Conservation (phyloP, 2,113 vertebrate genomes). For the Piprites chloris region DNA sequence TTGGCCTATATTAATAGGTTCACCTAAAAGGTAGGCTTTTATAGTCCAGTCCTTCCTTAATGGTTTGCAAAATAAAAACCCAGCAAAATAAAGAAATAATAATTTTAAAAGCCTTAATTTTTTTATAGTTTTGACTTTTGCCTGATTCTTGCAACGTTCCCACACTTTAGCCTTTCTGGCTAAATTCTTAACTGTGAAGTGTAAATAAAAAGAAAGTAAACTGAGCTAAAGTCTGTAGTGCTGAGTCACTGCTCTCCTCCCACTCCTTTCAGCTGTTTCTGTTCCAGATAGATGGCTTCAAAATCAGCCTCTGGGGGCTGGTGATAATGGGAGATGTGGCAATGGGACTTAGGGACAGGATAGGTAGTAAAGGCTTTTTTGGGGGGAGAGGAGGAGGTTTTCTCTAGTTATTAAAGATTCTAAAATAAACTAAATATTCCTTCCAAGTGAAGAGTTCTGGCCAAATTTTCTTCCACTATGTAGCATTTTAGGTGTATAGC, state of each 20-base stretch:
- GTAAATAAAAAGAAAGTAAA: slow-evolving; percentile 16
- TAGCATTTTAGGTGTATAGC: background rate
- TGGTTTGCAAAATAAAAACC: background rate
- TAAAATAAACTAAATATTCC: background rate
- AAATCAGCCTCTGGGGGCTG: slow-evolving; percentile 4
- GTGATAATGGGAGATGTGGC: background rate
- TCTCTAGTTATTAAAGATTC: background rate
- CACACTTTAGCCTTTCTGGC: background rate
- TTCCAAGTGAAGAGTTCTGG: background rate
- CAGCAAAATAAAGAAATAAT: background rate
- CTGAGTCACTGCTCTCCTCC: slow-evolving; percentile 58
- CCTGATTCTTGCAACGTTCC: background rate
- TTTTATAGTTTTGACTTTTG: background rate
- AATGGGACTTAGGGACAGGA: background rate
- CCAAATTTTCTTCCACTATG: background rate
- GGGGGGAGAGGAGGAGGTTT: background rate
- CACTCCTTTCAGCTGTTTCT: slow-evolving; percentile 41
- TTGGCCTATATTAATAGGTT: background rate
- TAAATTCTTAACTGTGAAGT: background rate
- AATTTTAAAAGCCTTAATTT: background rate
- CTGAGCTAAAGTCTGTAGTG: background rate
- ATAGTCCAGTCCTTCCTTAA: background rate
- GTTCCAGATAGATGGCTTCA: slow-evolving; percentile 23
- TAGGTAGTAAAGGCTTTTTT: background rate
- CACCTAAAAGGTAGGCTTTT: background rate